phyloP scores from a whole-genome alignment of 2,888 invertebrate species.

The Stegophylla sp. region DNA sequence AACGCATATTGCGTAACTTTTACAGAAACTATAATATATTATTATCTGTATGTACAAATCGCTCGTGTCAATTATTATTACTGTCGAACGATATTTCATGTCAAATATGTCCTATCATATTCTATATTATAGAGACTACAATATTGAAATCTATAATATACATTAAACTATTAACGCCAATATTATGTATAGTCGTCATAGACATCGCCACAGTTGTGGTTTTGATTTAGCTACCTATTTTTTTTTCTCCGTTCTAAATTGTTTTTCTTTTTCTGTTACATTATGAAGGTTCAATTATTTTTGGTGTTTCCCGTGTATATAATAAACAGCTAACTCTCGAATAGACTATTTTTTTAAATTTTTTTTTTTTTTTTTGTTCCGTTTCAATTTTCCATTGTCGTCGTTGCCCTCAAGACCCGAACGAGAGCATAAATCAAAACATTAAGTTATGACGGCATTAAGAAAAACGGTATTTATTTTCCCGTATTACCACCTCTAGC shows the following conservation, averaged over 20 bases:
- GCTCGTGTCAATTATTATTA: too few relatives aligned
- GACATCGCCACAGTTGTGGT: background rate
- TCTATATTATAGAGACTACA: background rate
- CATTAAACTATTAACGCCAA: background rate
- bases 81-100: background rate
- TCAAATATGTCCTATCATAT: background rate
- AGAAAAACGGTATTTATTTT: too few relatives aligned
- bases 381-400: background rate
- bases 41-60: too few relatives aligned
- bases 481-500: too few relatives aligned
- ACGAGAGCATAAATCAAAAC: background rate
- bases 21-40: background rate
- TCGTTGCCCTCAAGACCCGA: background rate
- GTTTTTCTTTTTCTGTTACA: background rate
- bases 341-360: background rate
- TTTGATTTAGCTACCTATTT: background rate
- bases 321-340: background rate
- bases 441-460: too few relatives aligned
- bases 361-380: background rate
- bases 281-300: slow-evolving; percentile 6
- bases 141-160: background rate
- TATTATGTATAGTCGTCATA: background rate
- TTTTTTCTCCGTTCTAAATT: background rate
- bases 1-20: background rate
- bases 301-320: background rate